Base-by-base conservation (phyloP, 2,113 vertebrate genomes). In the Ciconia maguari region DNA sequence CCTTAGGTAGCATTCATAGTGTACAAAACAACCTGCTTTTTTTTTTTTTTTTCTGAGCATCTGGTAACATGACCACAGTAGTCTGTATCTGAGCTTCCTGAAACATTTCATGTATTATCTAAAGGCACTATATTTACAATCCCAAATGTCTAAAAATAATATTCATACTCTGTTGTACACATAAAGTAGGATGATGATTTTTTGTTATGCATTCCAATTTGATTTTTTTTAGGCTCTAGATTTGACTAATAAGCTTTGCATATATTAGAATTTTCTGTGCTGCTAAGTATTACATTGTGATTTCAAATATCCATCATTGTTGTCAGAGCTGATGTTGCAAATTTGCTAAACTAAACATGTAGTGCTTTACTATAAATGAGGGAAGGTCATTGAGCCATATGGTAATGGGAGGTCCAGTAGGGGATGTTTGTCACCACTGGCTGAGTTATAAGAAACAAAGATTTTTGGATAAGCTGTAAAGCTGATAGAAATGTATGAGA, bases 181-280 rank as follows among this genome's bases (percentile, higher is more conserved):
- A 89, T 24, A 27, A 79, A 85, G 36, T 83, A 83, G 51, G 42
- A 44, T 1, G 2, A 25, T 94, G 71, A n/a, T 81, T 88, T 66
- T 86, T 27, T 55, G 21, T 79, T 85, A 55, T 25, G 25, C 34
- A 41, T 81, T 89, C 26, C 52, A 71, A 78, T 71, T 48, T 51
- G 6, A 48, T 51, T 77, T 83, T 87, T 87, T 84, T 90, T 46
- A 87, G 75, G 7, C 32, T 87, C 42, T 83, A 60, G 24, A 42
- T 93, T 94, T 90, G 22, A 78, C 75, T 92, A 89, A 87, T 87
- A 88, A 81, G 72, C 76, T 92, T 92, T 93, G 80, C 72, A 64
- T 94, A 12, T 81, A 71, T 92, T 94, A 92, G 29, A 66, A 61
- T 87, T 92, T 92, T 76, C 36, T 79, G 1, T 89, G 61, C 81